Evolutionary conservation across 1,140 invertebrate species (phyloP).

Genomic region (Cardiocondyla obscurior): DNA sequence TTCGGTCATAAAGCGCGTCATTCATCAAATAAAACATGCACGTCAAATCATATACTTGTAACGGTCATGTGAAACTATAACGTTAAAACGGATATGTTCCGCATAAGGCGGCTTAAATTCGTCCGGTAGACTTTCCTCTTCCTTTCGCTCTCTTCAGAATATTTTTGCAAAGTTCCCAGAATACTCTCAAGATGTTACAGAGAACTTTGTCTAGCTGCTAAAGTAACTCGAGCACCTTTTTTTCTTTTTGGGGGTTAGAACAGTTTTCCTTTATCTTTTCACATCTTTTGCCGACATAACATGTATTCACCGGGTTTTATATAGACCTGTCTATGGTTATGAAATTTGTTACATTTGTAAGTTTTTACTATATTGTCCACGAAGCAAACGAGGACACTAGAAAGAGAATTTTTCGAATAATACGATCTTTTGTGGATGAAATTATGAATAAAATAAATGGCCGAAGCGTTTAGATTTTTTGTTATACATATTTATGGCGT

Average conservation of each 20-base stretch:
- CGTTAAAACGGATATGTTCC: neutral
- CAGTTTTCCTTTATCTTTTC: slow-evolving; percentile 17
- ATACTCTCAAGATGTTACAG: slow-evolving; percentile 29
- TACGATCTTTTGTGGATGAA: neutral
- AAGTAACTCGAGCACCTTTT: slow-evolving; percentile 8
- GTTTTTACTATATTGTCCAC: neutral
- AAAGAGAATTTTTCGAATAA: neutral
- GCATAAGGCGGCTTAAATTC: neutral
- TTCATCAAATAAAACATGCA: neutral
- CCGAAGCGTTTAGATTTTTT: neutral
- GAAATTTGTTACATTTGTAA: neutral
- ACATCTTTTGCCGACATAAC: neutral
- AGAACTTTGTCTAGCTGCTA: slow-evolving; percentile 7
- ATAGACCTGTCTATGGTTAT: neutral
- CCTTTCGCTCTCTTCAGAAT: neutral
- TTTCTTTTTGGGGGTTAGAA: neutral
- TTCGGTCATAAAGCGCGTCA: neutral
- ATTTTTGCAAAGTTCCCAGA: neutral
- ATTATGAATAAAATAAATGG: neutral
- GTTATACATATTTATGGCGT: no score
- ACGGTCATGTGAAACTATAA: neutral
- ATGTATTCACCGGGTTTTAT: neutral
- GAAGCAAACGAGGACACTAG: neutral
- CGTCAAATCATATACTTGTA: neutral
- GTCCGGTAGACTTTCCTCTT: neutral